Percentiles rank a stretch among this genome's conserved stretches.
Conservation (phyloP, 1,140 invertebrate species). For the Alviniconcha marisindica region DNA sequence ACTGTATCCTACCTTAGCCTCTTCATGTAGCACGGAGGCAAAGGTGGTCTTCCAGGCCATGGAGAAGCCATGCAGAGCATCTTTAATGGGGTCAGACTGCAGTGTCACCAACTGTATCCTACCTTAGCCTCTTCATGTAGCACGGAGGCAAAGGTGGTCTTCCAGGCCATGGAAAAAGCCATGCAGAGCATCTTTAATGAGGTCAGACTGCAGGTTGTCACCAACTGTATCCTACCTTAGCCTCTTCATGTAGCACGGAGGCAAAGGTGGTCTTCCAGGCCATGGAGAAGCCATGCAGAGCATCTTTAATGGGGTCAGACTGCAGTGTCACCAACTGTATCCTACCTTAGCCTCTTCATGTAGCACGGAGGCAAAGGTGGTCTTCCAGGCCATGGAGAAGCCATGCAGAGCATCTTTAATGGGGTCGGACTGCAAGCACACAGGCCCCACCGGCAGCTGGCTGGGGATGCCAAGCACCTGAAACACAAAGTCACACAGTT, state of each 20-base stretch:
- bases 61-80: constrained; percentile 74
- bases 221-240: constrained; percentile 73
- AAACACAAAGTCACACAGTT: no score
- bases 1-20: constrained; percentile 74
- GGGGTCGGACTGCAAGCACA: constrained; percentile 71
- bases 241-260: constrained; percentile 73
- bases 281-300: constrained; percentile 75
- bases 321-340: constrained; percentile 69
- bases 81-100: constrained; percentile 71
- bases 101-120: no score
- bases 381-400: constrained; percentile 75
- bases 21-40: constrained; percentile 73
- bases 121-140: no score
- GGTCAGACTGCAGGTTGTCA: no score
- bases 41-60: constrained; percentile 75
- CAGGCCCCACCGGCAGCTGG: constrained; percentile 67
- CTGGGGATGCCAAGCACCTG: constrained; percentile 71
- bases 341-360: constrained; percentile 75
- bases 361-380: constrained; percentile 73
- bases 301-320: constrained; percentile 73
- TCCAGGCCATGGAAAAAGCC: no score
- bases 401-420: constrained; percentile 75
- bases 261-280: constrained; percentile 76
- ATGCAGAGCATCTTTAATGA: no score
- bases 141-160: no score